Evolutionary conservation across 1,140 invertebrate genomes (phyloP), one percentile per base, ranked within the genome.

Genomic region (Halesus radiatus): DNA sequence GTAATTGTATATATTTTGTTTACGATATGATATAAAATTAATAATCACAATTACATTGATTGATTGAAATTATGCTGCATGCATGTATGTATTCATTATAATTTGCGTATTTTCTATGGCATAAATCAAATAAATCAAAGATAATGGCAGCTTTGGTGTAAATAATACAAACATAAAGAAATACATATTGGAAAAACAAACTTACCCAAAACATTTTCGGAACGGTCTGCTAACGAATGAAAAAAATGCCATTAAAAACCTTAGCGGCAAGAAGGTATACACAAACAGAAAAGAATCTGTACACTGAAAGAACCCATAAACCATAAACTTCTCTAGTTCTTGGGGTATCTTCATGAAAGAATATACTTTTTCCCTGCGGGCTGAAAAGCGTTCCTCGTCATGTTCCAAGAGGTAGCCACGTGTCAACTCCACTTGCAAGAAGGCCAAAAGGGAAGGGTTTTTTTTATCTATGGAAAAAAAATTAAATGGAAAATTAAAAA

Each of bases 281-380:
- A 99, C 94, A 91, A 98, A 99, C 60, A 99, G 91, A 88, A 99
- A 98, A 26, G 98, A 98, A 90, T 99, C 98, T n/a, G 96, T 94
- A 91, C 98, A 99, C 88, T 96, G 95, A 86, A 99, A 95, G 86
- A 99, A 98, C 53, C 98, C 98, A 92, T 98, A 99, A 0, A 92
- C 91, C 93, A 99, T 96, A 87, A 99, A 99, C 81, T 95, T 95
- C 86, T 97, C 96, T 22, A 97, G 90, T 88, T 99, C 97, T 84
- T 93, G 91, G 0, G 98, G 98, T 85, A 99, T 99, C 90, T 95
- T 96, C 89, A 99, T 95, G 88, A 99, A 99, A 0, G 96, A 97
- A 87, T 99, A 99, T 58, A 99, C 96, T 90, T 99, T 98, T 86
- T 99, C 95, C 82, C 98, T 89, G 82, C 97, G 92, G 26, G 97